Base-by-base conservation (phyloP, 2,888 invertebrate species). In the Arrhopalites spinosus region DNA sequence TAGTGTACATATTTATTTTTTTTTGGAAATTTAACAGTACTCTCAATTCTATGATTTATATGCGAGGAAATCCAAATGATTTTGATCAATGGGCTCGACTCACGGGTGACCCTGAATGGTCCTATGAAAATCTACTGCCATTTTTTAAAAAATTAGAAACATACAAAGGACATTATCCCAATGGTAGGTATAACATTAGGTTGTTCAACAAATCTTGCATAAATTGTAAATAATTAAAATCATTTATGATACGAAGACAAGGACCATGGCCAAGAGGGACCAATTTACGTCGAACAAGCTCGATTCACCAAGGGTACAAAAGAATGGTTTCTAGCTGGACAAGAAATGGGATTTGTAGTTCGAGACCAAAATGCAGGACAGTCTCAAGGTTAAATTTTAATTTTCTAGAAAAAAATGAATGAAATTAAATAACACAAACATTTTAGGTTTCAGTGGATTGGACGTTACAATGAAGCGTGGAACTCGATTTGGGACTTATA, bases 11-110 rank as follows among this genome's bases (percentile, higher is more conserved):
- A 17, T 47, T 47, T n/a, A 17, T 1, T 47, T 13, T 13, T 63
- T 36, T 15, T 23, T 3, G 72, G 72, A n/a, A 70, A 63, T n/a
- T n/a, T n/a, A n/a, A n/a, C 47, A 75, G 75, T 50, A 30, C 63
- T 50, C 50, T 75, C 5, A 75, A 75, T 36, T 47, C 27, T 59
- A 75, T 75, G 75, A 69, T 75, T 47, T 75, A 75, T 53, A 61
- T 70, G 70, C 73, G 81, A 15, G 81, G 79, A 7, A 75, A 79
- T 69, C 78, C 76, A 13, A 71, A 63, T 23, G 81, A 81, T 45
- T 81, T 78, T 68, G 78, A 81, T 23, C 23, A 45, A 8, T 81
- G 81, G 81, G 79, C 80, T 29, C 74, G 77, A 29, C 47, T 79
- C 1, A 77, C 80, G 0, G 79, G 78, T 17, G 80, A 79, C 30